These are phyloP conservation scores for Tricholaema leucomelas DNA, from an alignment of 2,113 vertebrate species.

Conservation along the genomic window DNA sequence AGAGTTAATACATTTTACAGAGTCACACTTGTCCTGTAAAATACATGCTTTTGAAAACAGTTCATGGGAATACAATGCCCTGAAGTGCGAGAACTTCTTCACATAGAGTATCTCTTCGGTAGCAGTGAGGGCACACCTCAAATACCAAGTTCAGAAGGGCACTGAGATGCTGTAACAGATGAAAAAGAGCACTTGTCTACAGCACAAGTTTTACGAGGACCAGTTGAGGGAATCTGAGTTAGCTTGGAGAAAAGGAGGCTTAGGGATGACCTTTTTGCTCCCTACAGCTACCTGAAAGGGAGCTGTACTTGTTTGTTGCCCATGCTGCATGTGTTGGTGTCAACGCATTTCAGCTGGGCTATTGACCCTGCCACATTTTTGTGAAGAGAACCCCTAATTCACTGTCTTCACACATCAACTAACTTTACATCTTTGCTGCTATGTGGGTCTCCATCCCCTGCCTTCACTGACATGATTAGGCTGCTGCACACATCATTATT, in stretches of 20 bases:
- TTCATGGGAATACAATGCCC: neutral
- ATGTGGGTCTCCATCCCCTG: fast-evolving
- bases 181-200: too few relatives aligned
- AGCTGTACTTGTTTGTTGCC: too few relatives aligned
- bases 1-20: too few relatives aligned
- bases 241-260: neutral
- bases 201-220: too few relatives aligned
- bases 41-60: neutral
- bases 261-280: too few relatives aligned
- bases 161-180: neutral
- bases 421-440: neutral
- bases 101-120: neutral
- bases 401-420: neutral
- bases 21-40: neutral
- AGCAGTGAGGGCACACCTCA: neutral
- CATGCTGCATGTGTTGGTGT: too few relatives aligned
- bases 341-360: too few relatives aligned
- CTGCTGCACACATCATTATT: neutral
- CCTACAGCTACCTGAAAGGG: too few relatives aligned
- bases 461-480: neutral
- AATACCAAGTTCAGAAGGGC: neutral
- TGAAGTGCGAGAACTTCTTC: neutral
- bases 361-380: neutral
- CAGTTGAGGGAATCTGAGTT: too few relatives aligned
- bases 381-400: neutral